phyloP scores from a whole-genome alignment of 2,113 vertebrate species.

The Cathartes aura region DNA sequence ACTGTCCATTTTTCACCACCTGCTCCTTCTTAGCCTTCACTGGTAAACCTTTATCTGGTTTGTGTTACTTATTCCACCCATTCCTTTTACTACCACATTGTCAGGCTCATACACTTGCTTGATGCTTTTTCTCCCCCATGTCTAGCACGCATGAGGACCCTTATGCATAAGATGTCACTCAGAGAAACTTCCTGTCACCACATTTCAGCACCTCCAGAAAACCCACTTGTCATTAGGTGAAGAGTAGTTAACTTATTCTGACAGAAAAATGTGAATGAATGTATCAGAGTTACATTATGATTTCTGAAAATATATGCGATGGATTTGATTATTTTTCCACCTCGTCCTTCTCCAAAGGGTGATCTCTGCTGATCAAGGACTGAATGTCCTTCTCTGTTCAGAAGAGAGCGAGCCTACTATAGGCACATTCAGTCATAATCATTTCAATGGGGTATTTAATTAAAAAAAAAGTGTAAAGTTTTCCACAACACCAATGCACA shows the following conservation, averaged over 20 bases:
- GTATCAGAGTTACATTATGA: no score
- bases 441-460: background rate
- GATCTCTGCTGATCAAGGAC: background rate
- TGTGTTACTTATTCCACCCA: background rate
- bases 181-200: background rate
- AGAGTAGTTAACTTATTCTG: background rate
- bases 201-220: background rate
- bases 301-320: background rate
- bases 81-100: background rate
- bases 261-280: background rate
- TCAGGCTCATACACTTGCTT: background rate
- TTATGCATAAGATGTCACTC: background rate
- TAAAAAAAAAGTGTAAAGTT: rapidly evolving
- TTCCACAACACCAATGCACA: background rate
- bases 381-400: background rate
- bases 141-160: background rate
- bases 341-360: rapidly evolving
- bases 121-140: background rate
- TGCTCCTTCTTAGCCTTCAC: background rate
- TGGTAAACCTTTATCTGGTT: background rate
- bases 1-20: background rate
- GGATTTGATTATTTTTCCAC: background rate
- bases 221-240: background rate
- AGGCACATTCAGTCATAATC: background rate
- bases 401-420: rapidly evolving